Evolutionary conservation across 2,797 vertebrate genomes (phyloP), one percentile per base, ranked within the genome.

Genomic region (Eupleurogrammus muticus): DNA sequence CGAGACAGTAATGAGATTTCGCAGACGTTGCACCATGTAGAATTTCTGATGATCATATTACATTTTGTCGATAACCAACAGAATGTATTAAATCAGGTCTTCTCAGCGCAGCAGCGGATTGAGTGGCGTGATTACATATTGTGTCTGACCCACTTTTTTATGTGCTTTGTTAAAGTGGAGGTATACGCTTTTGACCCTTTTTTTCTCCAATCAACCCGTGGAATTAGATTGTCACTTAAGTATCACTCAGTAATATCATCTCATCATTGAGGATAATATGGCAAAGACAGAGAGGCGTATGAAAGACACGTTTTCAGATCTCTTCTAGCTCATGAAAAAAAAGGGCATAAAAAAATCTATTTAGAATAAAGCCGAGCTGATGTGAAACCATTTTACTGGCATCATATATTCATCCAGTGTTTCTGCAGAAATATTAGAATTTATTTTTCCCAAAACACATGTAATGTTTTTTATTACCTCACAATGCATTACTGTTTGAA

Each of bases 31-130:
- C 87, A 83, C 46, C 84, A 79, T 89, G 86, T 86, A 83, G 84
- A 87, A 89, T 89, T 88, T 91, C 77, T 89, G 85, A 90, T 83
- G 90, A 91, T 92, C 91, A 56, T 81, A 81, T 92, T 91, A 82
- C 90, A 68, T 70, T 84, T 74, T 28, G 90, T 91, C 90, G 73
- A 93, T 93, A 90, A 80, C 79, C 76, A 73, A 59, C 75, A 86
- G 82, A 85, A 87, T 8, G 64, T 84, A 89, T 89, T 90, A 85
- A 84, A 87, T 91, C 75, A 62, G 64, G 75, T 66, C 53, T 73
- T 38, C 64, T 68, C 16, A 6, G 56, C 23, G 66, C 35, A 38
- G 72, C 73, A 1, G 36, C 58, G 79, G 85, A 81, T 84, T 48
- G 68, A 84, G 70, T 77, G 68, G 72, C 56, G 50, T 60, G 75